Conservation (phyloP, 2,113 vertebrate species). For the Pseudolaguvia tuberculata region DNA sequence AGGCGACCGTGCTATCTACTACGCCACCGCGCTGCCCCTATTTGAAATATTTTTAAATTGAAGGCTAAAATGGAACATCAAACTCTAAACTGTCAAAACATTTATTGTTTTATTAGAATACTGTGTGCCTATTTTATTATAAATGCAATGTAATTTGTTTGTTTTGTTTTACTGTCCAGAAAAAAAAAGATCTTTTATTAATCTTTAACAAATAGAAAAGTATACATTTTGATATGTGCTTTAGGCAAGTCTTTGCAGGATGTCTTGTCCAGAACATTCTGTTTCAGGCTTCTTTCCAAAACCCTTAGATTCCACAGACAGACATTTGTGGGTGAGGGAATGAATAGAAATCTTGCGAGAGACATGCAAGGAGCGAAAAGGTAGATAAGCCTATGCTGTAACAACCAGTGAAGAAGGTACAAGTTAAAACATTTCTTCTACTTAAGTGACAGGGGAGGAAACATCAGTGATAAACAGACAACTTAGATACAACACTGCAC, state of each 20-base stretch:
- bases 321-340: conserved; percentile 34
- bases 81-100: too few species aligned
- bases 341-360: conserved; percentile 15
- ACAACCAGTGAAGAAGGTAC: conserved; percentile 34
- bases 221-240: conserved; percentile 35
- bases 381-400: conserved; percentile 17
- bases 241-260: conserved; percentile 11
- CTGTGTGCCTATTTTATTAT: too few species aligned
- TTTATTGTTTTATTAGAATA: too few species aligned
- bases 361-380: conserved; percentile 4
- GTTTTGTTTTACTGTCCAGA: conserved; percentile 1
- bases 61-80: too few species aligned
- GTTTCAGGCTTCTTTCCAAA: conserved; percentile 8
- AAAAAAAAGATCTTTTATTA: conserved; percentile 17
- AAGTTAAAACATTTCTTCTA: conserved; percentile 57
- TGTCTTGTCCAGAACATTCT: conserved; percentile 17
- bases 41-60: too few species aligned
- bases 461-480: conserved; percentile 53
- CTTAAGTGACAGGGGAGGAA: conserved; percentile 44
- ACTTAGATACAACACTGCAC: conserved; percentile 40
- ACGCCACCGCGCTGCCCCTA: too few species aligned
- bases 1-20: too few species aligned
- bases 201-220: conserved; percentile 24
- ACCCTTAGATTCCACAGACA: conserved; percentile 10
- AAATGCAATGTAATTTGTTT: not conserved